phyloP scores from a whole-genome alignment of 2,888 invertebrate genomes.

The Listrodromus nycthemerus region DNA sequence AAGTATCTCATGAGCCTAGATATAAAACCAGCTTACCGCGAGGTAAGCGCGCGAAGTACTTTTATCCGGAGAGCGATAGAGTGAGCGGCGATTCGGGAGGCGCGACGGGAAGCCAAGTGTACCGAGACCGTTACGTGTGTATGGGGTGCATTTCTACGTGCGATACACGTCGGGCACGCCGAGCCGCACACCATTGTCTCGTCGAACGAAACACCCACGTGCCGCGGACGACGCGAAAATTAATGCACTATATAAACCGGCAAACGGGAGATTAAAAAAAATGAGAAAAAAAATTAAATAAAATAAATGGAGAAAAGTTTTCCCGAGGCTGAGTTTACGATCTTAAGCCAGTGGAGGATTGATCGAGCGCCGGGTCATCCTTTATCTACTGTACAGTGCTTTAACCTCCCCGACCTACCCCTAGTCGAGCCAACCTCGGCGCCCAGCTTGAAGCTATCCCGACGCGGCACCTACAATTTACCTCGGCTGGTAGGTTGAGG shows the following conservation, averaged over 20 bases:
- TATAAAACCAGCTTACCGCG: conserved; percentile 43
- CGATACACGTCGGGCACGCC: conserved; percentile 1
- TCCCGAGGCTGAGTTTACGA: conserved; percentile 54
- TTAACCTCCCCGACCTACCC: conserved; percentile 4
- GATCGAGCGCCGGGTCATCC: conserved; percentile 52
- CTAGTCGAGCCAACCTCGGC: neutral
- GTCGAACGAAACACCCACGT: conserved; percentile 19
- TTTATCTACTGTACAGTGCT: conserved; percentile 43
- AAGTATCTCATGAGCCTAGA: conserved; percentile 27
- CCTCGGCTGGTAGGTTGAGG: neutral
- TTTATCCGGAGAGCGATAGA: conserved; percentile 32
- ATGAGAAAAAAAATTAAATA: neutral
- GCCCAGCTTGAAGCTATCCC: neutral
- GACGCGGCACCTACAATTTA: neutral
- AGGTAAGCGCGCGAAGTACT: conserved; percentile 38
- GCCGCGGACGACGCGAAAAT: conserved; percentile 46
- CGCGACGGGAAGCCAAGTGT: conserved; percentile 18
- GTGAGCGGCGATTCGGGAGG: neutral
- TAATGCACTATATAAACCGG: conserved; percentile 38
- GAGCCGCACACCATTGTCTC: conserved; percentile 22
- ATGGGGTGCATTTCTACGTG: conserved; percentile 1
- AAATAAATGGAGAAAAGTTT: conserved; percentile 3
- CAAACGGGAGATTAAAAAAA: conserved; percentile 39
- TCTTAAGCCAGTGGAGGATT: conserved; percentile 47
- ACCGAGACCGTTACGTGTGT: conserved; percentile 17